Evolutionary conservation across 2,113 vertebrate genomes (phyloP), one percentile per base, ranked within the genome.

Genomic region (Nipponia nippon): DNA sequence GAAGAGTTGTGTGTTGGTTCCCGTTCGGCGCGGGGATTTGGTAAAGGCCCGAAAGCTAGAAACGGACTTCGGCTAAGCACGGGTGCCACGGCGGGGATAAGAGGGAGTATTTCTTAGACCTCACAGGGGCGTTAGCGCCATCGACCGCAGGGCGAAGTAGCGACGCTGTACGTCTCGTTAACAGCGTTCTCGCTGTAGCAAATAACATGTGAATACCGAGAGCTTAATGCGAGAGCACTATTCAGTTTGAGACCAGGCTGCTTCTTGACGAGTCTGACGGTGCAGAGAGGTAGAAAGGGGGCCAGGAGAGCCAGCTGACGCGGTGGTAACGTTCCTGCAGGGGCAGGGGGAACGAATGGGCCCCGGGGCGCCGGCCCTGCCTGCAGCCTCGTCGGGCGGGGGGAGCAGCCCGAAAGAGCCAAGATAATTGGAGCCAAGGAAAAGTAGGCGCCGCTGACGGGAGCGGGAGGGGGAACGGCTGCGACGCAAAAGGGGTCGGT

Each of bases 401-500:
- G 5, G 50, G 4, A 52, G 11, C 13, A 16, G 42, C 25, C 32
- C 19, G 1, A 27, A 26, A 53, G 49, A 80, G 38, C 34, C 26
- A 6, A 40, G 72, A 15, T 63, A 72, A 63, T 90, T 34, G 38
- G 38, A 38, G 38, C 38, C 38, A 38, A 38, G 66, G 12, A 32
- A 6, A 18, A 73, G 85, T 16, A 46, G 46, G 22, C 4, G n/a
- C 58, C 14, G 16, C 42, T 12, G 62, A 2, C 5, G 9, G 79
- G 65, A 53, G 49, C 2, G 6, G 89, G 70, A 49, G 46, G 70
- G 52, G 89, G 75, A 25, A 22, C 1, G 17, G 34, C 67, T 36
- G 53, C 23, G 83, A 2, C 27, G 1, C 9, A 5, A 3, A 25
- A 62, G 65, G 56, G 50, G 4, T 40, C 0, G 0, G 32, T 3